phyloP scores from a whole-genome alignment of 2,888 invertebrate genomes.

The Balanococcus diminutus region DNA sequence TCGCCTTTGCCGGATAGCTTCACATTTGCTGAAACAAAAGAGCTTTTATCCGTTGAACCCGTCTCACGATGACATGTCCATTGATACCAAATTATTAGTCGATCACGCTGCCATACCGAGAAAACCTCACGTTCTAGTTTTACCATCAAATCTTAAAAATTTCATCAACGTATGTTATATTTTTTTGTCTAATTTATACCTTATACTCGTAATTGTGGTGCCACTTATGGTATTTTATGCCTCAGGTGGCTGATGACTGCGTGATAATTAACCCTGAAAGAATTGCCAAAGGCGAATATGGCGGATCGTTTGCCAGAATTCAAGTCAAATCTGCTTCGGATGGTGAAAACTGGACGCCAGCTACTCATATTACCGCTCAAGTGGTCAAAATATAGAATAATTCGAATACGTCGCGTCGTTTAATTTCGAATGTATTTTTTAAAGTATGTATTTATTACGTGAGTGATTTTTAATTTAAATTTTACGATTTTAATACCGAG shows the following conservation, averaged over 20 bases:
- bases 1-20: slow-evolving; percentile 75
- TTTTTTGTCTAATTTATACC: neutral
- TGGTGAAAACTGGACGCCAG: slow-evolving; percentile 61
- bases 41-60: slow-evolving; percentile 84
- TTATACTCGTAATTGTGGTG: neutral
- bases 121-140: slow-evolving; percentile 80
- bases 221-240: slow-evolving; percentile 57
- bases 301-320: slow-evolving; percentile 79
- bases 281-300: slow-evolving; percentile 74
- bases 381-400: slow-evolving; percentile 63
- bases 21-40: slow-evolving; percentile 77
- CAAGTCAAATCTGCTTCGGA: slow-evolving; percentile 64
- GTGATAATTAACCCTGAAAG: slow-evolving; percentile 86
- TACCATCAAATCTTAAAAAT: slow-evolving; percentile 84
- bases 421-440: slow-evolving; percentile 23
- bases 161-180: slow-evolving; percentile 73
- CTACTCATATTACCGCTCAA: slow-evolving; percentile 63
- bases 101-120: slow-evolving; percentile 73
- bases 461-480: neutral
- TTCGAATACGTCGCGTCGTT: slow-evolving; percentile 11
- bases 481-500: neutral
- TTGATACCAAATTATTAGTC: slow-evolving; percentile 76
- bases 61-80: slow-evolving; percentile 68
- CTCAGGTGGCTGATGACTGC: slow-evolving; percentile 77
- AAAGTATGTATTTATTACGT: neutral